phyloP scores from a whole-genome alignment of 2,113 vertebrate species.

The Stegostoma tigrinum region DNA sequence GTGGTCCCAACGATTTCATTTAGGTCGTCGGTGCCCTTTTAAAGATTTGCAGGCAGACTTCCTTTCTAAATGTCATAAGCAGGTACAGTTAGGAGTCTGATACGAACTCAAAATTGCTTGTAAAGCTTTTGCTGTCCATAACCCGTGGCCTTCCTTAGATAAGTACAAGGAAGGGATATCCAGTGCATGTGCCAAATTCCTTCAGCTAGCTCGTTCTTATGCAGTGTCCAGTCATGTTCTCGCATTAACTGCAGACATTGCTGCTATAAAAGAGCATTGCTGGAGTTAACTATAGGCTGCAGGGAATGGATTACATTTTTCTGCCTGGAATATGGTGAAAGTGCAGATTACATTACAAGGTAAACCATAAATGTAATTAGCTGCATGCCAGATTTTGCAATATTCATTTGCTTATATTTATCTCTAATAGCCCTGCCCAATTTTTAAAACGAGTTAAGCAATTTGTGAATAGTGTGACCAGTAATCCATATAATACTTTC shows the following conservation, averaged over 20 bases:
- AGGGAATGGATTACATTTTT: not conserved
- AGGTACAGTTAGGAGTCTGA: not conserved
- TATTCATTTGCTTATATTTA: not conserved
- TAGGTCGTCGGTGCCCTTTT: no score
- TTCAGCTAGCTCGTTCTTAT: not conserved
- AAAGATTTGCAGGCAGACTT: no score
- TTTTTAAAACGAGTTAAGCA: not conserved
- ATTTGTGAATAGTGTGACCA: not conserved
- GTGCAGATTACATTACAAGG: not conserved
- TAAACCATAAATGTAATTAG: not conserved
- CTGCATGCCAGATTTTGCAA: not conserved
- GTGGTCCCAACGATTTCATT: no score
- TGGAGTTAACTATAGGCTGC: not conserved
- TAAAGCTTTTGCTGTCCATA: not conserved
- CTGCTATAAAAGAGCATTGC: not conserved
- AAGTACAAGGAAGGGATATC: not conserved
- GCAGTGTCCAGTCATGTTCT: not conserved
- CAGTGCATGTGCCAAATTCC: not conserved
- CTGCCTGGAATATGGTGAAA: not conserved
- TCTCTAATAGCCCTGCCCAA: not conserved
- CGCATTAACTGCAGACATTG: not conserved
- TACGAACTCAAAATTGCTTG: not conserved
- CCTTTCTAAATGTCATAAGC: no score
- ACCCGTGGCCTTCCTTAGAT: not conserved
- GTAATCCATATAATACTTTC: not conserved